These are phyloP conservation scores for Lepeophtheirus nordmannii DNA, from an alignment of 2,888 invertebrate genomes.

Conservation along the genomic window DNA sequence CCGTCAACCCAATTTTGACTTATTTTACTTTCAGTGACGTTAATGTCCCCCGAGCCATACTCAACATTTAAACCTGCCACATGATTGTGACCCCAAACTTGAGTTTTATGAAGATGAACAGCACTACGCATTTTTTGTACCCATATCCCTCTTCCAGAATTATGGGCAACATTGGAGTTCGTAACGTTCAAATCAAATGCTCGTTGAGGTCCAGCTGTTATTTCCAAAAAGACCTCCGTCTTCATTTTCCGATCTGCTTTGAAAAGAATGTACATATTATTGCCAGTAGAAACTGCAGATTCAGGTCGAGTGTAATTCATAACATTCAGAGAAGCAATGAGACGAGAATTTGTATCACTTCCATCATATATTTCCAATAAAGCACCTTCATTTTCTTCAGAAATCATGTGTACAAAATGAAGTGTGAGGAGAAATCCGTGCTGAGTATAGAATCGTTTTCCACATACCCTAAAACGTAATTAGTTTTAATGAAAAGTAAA, in stretches of 20 bases:
- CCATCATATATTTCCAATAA: constrained; percentile 64
- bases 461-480: constrained; percentile 21
- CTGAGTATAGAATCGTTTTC: constrained; percentile 33
- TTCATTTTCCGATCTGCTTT: constrained; percentile 53
- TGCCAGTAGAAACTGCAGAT: constrained; percentile 62
- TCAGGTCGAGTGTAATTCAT: constrained; percentile 74
- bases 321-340: constrained; percentile 41
- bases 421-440: constrained; percentile 66
- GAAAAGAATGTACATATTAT: constrained; percentile 64
- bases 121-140: constrained; percentile 77
- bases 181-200: constrained; percentile 73
- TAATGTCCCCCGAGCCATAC: constrained; percentile 81
- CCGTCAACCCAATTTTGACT: constrained; percentile 85
- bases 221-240: constrained; percentile 56
- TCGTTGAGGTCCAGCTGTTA: constrained; percentile 54
- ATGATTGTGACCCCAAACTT: constrained; percentile 70
- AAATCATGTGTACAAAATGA: constrained; percentile 63
- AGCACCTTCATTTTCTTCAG: constrained; percentile 48
- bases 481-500: constrained; percentile 12
- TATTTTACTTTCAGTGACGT: constrained; percentile 74
- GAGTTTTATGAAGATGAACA: constrained; percentile 64
- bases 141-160: constrained; percentile 87
- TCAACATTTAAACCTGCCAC: constrained; percentile 76
- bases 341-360: constrained; percentile 45
- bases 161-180: constrained; percentile 66